A percentile compares a stretch with the other conserved stretches of the same genome.
Conservation (phyloP, 2,888 invertebrate species). For the Oxycera nigricornis region DNA sequence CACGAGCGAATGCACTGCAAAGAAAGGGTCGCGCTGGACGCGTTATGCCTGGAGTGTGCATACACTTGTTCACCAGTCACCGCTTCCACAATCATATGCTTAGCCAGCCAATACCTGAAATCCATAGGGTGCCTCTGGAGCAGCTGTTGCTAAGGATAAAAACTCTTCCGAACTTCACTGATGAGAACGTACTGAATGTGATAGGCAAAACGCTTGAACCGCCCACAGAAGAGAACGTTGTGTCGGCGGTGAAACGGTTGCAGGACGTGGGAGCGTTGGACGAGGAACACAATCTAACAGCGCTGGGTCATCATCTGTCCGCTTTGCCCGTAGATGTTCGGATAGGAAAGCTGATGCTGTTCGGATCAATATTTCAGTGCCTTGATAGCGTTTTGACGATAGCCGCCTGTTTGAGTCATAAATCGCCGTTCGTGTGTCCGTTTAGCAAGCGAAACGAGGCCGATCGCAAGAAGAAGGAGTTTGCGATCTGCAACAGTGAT, state of each 20-base stretch:
- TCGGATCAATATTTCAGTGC: constrained; percentile 90
- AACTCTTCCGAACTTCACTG: constrained; percentile 64
- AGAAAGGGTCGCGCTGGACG: constrained; percentile 90
- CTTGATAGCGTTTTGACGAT: constrained; percentile 91
- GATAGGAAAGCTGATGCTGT: constrained; percentile 91
- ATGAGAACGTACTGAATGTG: constrained; percentile 54
- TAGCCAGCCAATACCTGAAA: constrained; percentile 85
- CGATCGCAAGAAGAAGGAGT: constrained; percentile 75
- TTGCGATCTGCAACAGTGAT: constrained; percentile 83
- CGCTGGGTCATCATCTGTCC: constrained; percentile 86
- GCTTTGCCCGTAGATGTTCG: constrained; percentile 89
- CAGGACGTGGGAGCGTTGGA: constrained; percentile 84
- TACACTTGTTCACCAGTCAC: constrained; percentile 81
- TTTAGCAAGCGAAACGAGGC: constrained; percentile 76
- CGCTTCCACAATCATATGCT: constrained; percentile 71
- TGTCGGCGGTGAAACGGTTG: constrained; percentile 73
- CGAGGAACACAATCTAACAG: constrained; percentile 74
- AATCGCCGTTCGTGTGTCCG: constrained; percentile 79
- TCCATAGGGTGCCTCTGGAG: constrained; percentile 87
- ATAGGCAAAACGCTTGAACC: constrained; percentile 73
- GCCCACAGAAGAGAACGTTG: constrained; percentile 71
- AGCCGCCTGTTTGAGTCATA: constrained; percentile 82
- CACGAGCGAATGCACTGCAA: constrained; percentile 88
- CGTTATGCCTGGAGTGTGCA: constrained; percentile 84
- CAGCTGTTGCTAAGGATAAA: constrained; percentile 79